Conservation (phyloP, 1,140 invertebrate species). For the Triops cancriformis region DNA sequence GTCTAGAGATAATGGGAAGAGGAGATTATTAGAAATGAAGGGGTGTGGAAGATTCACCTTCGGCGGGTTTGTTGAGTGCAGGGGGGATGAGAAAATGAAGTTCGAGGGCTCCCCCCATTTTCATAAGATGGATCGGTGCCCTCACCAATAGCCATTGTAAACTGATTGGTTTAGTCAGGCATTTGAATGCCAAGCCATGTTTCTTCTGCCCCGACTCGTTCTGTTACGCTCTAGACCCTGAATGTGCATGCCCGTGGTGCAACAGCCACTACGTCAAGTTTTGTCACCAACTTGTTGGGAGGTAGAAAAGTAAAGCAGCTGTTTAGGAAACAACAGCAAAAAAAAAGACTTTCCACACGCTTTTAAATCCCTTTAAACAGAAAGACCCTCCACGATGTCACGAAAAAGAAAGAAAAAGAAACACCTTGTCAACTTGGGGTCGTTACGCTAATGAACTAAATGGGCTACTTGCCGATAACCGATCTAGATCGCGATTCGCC, state of each 20-base stretch:
- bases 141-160: neutral
- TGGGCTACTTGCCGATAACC: slow-evolving; percentile 1
- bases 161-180: slow-evolving; percentile 3
- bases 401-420: neutral
- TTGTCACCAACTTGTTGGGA: slow-evolving; percentile 5
- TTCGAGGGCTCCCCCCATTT: neutral
- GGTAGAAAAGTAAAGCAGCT: neutral
- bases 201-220: neutral
- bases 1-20: neutral
- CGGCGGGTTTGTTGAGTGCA: neutral
- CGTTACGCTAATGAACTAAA: neutral
- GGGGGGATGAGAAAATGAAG: neutral
- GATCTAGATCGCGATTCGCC: neutral
- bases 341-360: neutral
- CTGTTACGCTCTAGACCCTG: too few relatives aligned
- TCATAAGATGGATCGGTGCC: neutral
- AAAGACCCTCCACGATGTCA: neutral
- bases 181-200: neutral
- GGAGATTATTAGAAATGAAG: neutral
- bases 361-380: neutral
- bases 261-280: neutral
- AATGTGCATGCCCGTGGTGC: neutral
- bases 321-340: too few relatives aligned
- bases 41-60: neutral
- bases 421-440: neutral